Conservation (phyloP, 2,113 vertebrate genomes). For the Solea senegalensis region DNA sequence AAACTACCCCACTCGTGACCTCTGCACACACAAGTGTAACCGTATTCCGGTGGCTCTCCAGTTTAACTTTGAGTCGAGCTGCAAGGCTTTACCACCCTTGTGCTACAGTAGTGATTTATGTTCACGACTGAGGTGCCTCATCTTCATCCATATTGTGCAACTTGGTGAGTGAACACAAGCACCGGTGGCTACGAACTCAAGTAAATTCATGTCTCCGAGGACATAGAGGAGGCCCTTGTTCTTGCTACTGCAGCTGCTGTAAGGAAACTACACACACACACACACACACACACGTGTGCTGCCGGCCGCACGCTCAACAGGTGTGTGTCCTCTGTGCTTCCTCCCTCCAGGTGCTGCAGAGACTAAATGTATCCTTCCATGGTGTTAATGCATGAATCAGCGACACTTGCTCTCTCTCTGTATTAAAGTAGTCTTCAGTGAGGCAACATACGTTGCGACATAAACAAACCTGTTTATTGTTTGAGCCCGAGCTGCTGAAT, state of each 20-base stretch:
- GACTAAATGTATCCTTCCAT: neutral
- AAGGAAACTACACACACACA: slow-evolving; percentile 8
- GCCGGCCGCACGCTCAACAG: slow-evolving; percentile 55
- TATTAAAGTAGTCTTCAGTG: neutral
- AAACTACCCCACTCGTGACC: neutral
- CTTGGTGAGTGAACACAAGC: slow-evolving; percentile 21
- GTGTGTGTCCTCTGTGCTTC: slow-evolving; percentile 37
- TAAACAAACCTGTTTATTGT: slow-evolving; percentile 18
- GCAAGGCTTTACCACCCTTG: neutral
- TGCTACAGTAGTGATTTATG: slow-evolving; percentile 42
- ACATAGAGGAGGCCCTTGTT: slow-evolving; percentile 64
- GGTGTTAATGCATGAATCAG: neutral
- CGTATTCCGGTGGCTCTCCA: neutral
- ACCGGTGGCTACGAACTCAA: slow-evolving; percentile 30
- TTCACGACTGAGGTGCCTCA: neutral
- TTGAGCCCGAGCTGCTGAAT: neutral
- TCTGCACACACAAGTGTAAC: slow-evolving; percentile 24
- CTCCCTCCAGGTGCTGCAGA: slow-evolving; percentile 24
- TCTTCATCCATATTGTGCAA: slow-evolving; percentile 48
- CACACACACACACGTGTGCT: slow-evolving; percentile 30
- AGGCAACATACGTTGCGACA: slow-evolving; percentile 1
- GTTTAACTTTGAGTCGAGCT: slow-evolving; percentile 17
- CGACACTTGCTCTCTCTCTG: slow-evolving; percentile 1
- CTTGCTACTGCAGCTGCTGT: slow-evolving; percentile 59
- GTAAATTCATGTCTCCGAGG: slow-evolving; percentile 54